Conservation (phyloP, 2,888 invertebrate species). For the Orchestes rusci region DNA sequence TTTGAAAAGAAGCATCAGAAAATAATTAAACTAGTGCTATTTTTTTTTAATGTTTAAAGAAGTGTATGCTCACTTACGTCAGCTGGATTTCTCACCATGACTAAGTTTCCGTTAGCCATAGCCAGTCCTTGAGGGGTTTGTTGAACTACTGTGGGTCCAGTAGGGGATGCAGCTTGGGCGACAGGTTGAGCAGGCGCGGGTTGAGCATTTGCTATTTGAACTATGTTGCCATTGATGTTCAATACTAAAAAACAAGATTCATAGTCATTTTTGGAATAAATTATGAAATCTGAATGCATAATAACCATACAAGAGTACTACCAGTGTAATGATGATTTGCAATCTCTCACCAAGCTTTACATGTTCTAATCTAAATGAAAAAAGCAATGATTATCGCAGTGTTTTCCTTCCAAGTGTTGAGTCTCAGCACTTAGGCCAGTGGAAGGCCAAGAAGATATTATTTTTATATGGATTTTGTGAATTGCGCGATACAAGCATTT, state of each 20-base stretch:
- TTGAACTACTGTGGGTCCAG: slow-evolving; percentile 43
- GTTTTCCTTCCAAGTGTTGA: no score
- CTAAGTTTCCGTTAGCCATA: slow-evolving; percentile 64
- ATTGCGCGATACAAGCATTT: no score
- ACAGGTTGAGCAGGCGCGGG: slow-evolving; percentile 37
- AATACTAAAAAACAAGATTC: slow-evolving; percentile 51
- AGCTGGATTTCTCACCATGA: slow-evolving; percentile 56
- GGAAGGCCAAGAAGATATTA: no score
- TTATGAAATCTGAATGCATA: no score
- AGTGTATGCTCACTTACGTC: slow-evolving; percentile 36
- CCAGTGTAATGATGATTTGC: no score
- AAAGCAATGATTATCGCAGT: no score
- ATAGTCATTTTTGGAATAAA: neutral
- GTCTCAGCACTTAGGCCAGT: no score
- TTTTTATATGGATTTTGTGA: no score
- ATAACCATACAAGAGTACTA: no score
- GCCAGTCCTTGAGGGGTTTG: slow-evolving; percentile 47
- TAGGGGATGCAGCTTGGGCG: slow-evolving; percentile 38
- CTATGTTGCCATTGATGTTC: slow-evolving; percentile 71
- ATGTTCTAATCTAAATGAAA: no score
- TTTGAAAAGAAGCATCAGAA: neutral
- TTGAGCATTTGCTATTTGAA: slow-evolving; percentile 55
- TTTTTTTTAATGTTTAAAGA: neutral
- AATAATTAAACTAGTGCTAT: neutral
- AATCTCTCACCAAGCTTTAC: no score